Base-by-base conservation (phyloP, 2,888 invertebrate species). In the Ennomos fuscantarius region DNA sequence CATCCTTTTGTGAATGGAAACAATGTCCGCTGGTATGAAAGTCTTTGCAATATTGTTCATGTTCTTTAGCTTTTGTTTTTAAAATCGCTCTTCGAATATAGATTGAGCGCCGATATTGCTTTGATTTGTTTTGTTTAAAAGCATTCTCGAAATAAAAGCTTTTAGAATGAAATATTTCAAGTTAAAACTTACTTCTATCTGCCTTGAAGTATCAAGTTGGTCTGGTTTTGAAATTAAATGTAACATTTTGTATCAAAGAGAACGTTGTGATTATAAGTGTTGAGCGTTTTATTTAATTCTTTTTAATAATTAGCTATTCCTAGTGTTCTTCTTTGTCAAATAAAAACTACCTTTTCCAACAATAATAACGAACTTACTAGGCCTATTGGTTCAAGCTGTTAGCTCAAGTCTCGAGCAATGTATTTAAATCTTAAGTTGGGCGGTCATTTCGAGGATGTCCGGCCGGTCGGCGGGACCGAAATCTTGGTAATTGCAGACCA, bases 401-500 rank as follows among this genome's bases (percentile, higher is more conserved):
- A 51, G 56, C 43, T 43, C 41, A 43, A 62, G 58, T 64, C 49
- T 60, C 59, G 58, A 56, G 53, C 63, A 64, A 66, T 66, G 59
- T 67, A 72, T 67, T 66, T 65, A 66, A 66, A 66, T 63, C 64
- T 48, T 61, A 55, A 64, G 56, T 66, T 64, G 61, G 59, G 47
- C 60, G 62, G 60, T 51, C 37, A 63, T 56, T 62, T 58, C 57
- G 50, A 61, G 72, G 70, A 74, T 72, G 72, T 73, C 73, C 72
- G 69, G 66, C 60, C 52, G 55, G 57, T 37, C 31, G 32, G 43
- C 43, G 44, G 52, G 46, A 53, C 59, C 52, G 51, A 61, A 64
- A 64, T 64, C 62, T 60, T 53, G 57, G 63, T 66, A 63, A 65
- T 65, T 65, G 62, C 43, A 54, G 49, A 53, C 58, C 49, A 54